Evolutionary conservation across 2,888 invertebrate species (phyloP), one percentile per base, ranked within the genome.

Genomic region (Chouioia cunea): DNA sequence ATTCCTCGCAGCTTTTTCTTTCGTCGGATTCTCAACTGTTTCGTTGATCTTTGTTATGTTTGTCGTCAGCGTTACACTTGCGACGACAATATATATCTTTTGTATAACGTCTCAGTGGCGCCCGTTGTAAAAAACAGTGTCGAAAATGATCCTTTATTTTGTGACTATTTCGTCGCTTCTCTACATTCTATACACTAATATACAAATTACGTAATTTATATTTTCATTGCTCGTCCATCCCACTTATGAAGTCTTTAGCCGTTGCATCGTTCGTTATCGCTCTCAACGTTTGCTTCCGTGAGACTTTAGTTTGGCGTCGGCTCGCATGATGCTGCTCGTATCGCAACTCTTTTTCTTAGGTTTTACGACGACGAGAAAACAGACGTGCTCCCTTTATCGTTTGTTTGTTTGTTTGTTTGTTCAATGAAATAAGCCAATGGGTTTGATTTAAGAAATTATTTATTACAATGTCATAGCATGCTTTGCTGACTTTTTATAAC

Each of bases 101-200:
- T 36, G 6, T 36, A 27, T 70, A 70, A 70, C 58, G 68, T 58
- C 65, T 68, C 68, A 65, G 50, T 82, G 82, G 80, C 81, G 83
- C 81, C 82, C 79, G 79, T 82, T 81, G 82, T 85, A 85, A 83
- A 85, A 85, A 85, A 85, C 85, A 83, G 84, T 79, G 82, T 84
- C 83, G 83, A 85, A 84, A 84, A 84, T 83, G 83, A 84, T 83
- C 75, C 77, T 73, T 77, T n/a, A n/a, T n/a, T 80, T 79, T 78
- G 78, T 81, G 80, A 79, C 82, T 82, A 83, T 82, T 81, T 81
- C 80, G 76, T 81, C 80, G 77, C 80, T 77, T 83, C n/a, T n/a
- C 83, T 84, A 83, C 83, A 82, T 82, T 84, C 85, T 85, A 85
- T 85, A 85, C 85, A 85, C 84, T 85, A 85, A 85, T 85, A 85